Evolutionary conservation across 2,113 vertebrate genomes (phyloP), one percentile per base, ranked within the genome.

Genomic region (Anas platyrhynchos): DNA sequence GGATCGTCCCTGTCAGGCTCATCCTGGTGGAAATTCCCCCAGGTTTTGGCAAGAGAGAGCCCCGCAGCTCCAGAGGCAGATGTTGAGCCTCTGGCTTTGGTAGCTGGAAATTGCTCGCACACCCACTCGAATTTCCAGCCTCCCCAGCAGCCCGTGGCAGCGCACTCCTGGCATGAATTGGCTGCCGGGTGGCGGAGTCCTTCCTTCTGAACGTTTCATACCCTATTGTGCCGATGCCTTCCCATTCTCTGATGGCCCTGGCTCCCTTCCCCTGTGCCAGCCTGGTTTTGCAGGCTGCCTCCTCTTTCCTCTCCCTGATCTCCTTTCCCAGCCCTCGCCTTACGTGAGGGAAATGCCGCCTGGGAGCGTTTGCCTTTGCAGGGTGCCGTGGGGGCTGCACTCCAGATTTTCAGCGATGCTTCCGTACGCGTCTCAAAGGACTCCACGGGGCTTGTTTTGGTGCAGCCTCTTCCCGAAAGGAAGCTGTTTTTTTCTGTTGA

Each of bases 21-120:
- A 43, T 34, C 46, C 13, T 21, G 52, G 17, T 74, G 46, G 50
- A 22, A 74, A 46, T 50, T 46, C n/a, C 50, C 56, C 1, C 36
- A 55, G 8, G 16, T 59, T 52, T 38, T 89, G 66, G 25, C n/a
- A 84, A 74, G 12, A 6, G 32, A 1, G 7, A 62, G 72, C 20
- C 7, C 9, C 4, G 69, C 44, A 63, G 55, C 67, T 84, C 34
- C 62, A 54, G 54, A 65, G 15, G 7, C 63, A 44, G 63, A 31
- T 66, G 63, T 66, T 66, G 63, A 43, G 29, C 11, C 21, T 87
- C 58, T 75, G 74, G 14, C 78, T 82, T 78, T 23, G 38, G 48
- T 29, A 71, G 50, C 50, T 88, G 65, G 41, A 82, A 76, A 61
- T 68, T 75, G 81, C 58, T 88, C 93, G 76, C 54, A 87, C 82